These are phyloP conservation scores for Pteromalus puparum DNA, from an alignment of 1,140 invertebrate species.

Conservation along the genomic window DNA sequence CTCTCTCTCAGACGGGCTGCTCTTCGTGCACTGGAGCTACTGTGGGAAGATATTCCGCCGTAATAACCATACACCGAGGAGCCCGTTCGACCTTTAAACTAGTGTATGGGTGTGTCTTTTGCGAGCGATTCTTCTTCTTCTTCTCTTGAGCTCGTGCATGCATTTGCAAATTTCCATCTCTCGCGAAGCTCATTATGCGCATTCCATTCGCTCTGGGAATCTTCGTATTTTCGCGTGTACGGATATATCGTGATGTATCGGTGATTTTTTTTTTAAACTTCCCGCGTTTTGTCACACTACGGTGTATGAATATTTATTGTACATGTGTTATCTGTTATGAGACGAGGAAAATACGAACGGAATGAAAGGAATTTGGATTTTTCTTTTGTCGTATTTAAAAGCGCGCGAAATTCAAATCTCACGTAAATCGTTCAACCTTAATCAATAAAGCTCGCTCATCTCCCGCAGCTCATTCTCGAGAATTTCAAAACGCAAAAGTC, in stretches of 20 bases:
- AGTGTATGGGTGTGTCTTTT: slow-evolving; percentile 24
- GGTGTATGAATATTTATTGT: neutral
- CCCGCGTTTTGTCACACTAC: neutral
- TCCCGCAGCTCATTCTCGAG: neutral
- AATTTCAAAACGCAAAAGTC: slow-evolving; percentile 23
- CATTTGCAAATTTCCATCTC: slow-evolving; percentile 3
- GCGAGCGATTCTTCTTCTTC: slow-evolving; percentile 9
- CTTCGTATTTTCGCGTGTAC: neutral
- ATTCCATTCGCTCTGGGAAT: neutral
- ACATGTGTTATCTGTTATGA: too few relatives aligned
- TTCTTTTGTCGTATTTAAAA: too few relatives aligned
- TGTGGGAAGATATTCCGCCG: slow-evolving; percentile 52
- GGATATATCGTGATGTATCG: neutral
- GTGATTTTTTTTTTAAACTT: neutral
- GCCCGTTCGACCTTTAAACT: slow-evolving; percentile 32
- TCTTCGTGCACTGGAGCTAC: slow-evolving; percentile 41
- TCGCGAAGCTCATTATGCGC: neutral
- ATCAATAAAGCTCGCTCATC: neutral
- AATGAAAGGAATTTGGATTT: too few relatives aligned
- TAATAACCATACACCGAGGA: slow-evolving; percentile 35
- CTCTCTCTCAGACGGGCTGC: slow-evolving; percentile 11
- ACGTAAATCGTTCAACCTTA: slow-evolving; percentile 13
- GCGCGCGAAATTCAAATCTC: neutral
- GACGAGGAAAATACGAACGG: too few relatives aligned
- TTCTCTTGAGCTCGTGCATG: neutral